Base-by-base conservation (phyloP, 2,888 invertebrate genomes). In the Cristatella mucedo region DNA sequence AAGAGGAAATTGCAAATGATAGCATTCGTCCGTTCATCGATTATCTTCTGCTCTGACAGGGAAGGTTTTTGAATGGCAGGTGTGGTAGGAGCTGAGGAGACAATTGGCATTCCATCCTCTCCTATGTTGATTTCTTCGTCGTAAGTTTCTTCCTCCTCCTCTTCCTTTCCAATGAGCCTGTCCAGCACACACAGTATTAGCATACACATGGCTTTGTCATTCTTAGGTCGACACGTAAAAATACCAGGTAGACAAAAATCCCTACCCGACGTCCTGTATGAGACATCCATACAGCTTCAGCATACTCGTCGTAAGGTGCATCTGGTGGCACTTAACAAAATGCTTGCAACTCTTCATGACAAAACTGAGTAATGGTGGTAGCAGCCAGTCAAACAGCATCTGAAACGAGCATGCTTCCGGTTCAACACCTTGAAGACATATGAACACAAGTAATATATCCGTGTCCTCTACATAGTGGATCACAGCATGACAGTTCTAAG, bases 321-420 rank as follows among this genome's bases (percentile, higher is more conserved):
- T 54, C 2, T 52, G 52, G 31, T 59, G 57, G 42, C 60, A 57
- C 21, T 47, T 45, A 16, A 62, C 50, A 15, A 60, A 51, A 41
- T 55, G 55, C 7, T 53, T 53, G 46, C 63, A 64, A 43, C 56
- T 53, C 44, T 56, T 61, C 41, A 48, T 46, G 24, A 63, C 58
- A 46, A 53, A 61, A 44, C 48, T 53, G 29, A 64, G 46, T 42
- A 56, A 56, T 11, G 63, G 62, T 2, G 60, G 59, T 38, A 65
- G 41, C 22, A 64, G 50, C 64, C 64, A 65, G 5, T 63, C 56
- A 53, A 65, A 64, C 41, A 65, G 42, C 51, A 62, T 42, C 61
- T 62, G 48, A 29, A 50, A 48, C 31, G n/a, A n/a, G n/a, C n/a
- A n/a, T n/a, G n/a, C n/a, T n/a, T n/a, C n/a, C n/a, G n/a, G n/a